Evolutionary conservation across 2,888 invertebrate species (phyloP), one percentile per base, ranked within the genome.

Genomic region (Ectemnius lituratus): DNA sequence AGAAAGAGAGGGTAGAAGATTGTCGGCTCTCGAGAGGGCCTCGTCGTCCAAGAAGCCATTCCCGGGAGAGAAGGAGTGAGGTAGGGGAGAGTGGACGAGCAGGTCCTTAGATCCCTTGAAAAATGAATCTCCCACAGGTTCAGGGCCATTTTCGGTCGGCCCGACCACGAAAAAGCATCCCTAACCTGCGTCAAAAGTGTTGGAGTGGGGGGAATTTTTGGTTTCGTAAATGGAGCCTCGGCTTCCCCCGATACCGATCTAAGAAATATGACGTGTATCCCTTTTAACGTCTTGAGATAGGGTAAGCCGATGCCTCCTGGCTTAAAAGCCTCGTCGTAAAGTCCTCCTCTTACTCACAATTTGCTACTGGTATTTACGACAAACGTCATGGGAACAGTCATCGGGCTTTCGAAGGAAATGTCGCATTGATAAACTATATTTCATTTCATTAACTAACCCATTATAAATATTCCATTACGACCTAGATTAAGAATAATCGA

Each of bases 31-130:
- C 60, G 16, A 65, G 56, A 56, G 58, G 52, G 16, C n/a, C 16
- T 47, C 52, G 16, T 16, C n/a, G 52, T 14, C 52, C 52, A 14
- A 52, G 52, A 52, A 52, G 52, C 52, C 14, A 52, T 20, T 56
- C 46, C 8, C 23, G 27, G 61, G 70, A 62, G 67, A 67, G 73
- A 60, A 69, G 73, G 47, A 49, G 23, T n/a, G 57, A 11, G 27
- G 57, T 27, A 58, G 70, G 62, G 16, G 66, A 70, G 75, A 84
- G 74, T 70, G 82, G 74, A 80, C 80, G 72, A 85, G 79, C 84
- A 83, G 85, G 84, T 84, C 85, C 83, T 87, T 83, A 83, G 84
- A 83, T 86, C 86, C 80, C 81, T 86, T 86, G 87, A 87, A 87
- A 87, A 87, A 87, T 87, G 87, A 87, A 86, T 87, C 86, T 82